Conservation (phyloP, 1,140 invertebrate species). For the Atta colombica region DNA sequence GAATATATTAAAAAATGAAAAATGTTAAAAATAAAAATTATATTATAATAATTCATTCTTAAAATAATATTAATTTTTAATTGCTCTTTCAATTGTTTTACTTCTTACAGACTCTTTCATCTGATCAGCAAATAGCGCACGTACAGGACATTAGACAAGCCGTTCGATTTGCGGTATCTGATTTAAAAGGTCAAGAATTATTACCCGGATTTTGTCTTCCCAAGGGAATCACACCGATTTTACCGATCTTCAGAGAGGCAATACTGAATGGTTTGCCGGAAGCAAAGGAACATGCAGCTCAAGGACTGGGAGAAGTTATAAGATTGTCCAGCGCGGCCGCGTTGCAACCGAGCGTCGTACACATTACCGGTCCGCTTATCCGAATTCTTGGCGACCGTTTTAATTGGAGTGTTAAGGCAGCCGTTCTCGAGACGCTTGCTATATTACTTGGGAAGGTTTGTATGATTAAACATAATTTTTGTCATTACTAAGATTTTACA, state of each 20-base stretch:
- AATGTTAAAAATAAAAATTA: neutral
- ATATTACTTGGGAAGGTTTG: constrained; percentile 95
- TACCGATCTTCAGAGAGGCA: constrained; percentile 98
- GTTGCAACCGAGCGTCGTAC: constrained; percentile 97
- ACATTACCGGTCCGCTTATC: constrained; percentile 99
- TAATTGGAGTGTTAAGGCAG: constrained; percentile 96
- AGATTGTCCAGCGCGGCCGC: constrained; percentile 93
- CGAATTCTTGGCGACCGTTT: constrained; percentile 98
- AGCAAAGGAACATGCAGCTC: constrained; percentile 97
- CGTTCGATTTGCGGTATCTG: constrained; percentile 95
- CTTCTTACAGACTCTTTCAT: constrained; percentile 90
- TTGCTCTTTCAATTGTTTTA: constrained; percentile 25
- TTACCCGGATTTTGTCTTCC: constrained; percentile 98
- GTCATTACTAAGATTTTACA: neutral
- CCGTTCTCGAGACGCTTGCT: constrained; percentile 97
- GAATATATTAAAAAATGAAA: neutral
- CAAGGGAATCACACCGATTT: constrained; percentile 97
- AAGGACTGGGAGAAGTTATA: constrained; percentile 97
- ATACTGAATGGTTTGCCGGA: constrained; percentile 97
- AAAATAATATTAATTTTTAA: neutral
- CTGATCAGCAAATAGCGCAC: constrained; percentile 93
- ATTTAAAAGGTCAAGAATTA: constrained; percentile 92
- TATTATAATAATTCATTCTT: neutral
- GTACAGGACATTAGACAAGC: constrained; percentile 96
- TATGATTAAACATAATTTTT: constrained; percentile 26